Conservation (phyloP, 2,113 vertebrate genomes). For the Thomomys bottae region DNA sequence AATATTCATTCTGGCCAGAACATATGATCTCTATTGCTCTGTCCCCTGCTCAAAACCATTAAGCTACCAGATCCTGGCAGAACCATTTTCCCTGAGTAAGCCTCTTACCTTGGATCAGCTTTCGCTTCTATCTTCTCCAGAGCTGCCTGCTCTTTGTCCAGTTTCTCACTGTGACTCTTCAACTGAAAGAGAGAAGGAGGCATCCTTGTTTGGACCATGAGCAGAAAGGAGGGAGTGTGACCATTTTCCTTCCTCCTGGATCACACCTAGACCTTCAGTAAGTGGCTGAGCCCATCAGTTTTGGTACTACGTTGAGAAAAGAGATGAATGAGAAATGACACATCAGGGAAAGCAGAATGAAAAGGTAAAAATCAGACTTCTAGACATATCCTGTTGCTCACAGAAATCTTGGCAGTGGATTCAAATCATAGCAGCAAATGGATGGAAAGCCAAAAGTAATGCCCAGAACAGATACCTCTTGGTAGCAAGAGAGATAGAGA, state of each 20-base stretch:
- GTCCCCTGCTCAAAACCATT: slow-evolving; percentile 3
- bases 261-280: background rate
- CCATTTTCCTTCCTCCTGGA: background rate
- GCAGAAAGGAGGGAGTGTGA: accelerated
- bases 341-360: background rate
- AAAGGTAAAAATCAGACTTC: background rate
- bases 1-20: background rate
- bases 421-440: background rate
- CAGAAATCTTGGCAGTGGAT: background rate
- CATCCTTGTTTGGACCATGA: background rate
- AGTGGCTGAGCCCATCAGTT: background rate
- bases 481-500: background rate
- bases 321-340: background rate
- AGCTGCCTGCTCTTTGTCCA: slow-evolving; percentile 89
- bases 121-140: slow-evolving; percentile 91
- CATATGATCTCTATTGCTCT: background rate
- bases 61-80: background rate
- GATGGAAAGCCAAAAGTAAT: background rate
- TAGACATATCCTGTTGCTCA: background rate
- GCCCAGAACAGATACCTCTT: background rate
- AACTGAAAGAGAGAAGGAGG: slow-evolving; percentile 80
- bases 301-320: background rate
- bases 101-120: slow-evolving; percentile 90
- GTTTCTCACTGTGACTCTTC: slow-evolving; percentile 84
- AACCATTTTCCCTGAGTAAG: background rate